A percentile compares a stretch with the other conserved stretches of the same genome.
phyloP scores from a whole-genome alignment of 1,140 invertebrate species.

The Eupeodes corollae region DNA sequence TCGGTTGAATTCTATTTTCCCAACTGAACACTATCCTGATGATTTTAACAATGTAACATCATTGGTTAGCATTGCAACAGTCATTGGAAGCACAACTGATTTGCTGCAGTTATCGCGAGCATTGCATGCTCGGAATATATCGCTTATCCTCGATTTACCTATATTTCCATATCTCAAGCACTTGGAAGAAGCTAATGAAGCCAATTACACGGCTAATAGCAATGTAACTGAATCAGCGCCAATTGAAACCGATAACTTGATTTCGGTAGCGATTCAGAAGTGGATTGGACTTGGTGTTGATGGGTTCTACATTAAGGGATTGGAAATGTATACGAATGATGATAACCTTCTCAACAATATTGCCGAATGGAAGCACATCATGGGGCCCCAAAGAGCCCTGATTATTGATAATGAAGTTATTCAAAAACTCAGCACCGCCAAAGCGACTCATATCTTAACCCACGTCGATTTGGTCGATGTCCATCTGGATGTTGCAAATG shows the following conservation, averaged over 20 bases:
- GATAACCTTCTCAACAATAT: constrained; percentile 40
- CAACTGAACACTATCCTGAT: constrained; percentile 55
- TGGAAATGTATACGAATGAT: constrained; percentile 42
- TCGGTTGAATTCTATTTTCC: constrained; percentile 63
- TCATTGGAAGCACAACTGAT: constrained; percentile 53
- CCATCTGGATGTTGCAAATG: constrained; percentile 47
- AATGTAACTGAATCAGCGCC: constrained; percentile 4
- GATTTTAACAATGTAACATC: constrained; percentile 53
- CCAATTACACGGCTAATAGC: not conserved
- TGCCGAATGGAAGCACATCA: constrained; percentile 51
- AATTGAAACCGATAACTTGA: constrained; percentile 20
- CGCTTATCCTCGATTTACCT: constrained; percentile 63
- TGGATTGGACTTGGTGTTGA: constrained; percentile 59
- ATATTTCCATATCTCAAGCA: constrained; percentile 46
- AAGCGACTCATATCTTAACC: constrained; percentile 43
- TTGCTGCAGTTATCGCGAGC: constrained; percentile 47
- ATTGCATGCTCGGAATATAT: constrained; percentile 56
- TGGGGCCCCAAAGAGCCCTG: constrained; percentile 49
- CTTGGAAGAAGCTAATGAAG: constrained; percentile 15
- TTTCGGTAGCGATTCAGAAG: constrained; percentile 46
- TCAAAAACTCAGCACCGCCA: constrained; percentile 34
- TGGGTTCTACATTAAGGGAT: constrained; percentile 69
- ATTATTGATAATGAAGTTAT: constrained; percentile 52
- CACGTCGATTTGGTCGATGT: constrained; percentile 61
- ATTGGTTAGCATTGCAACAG: constrained; percentile 47